Evolutionary conservation across 2,797 vertebrate genomes (phyloP).

Genomic region (Acipenser transmontanus): DNA sequence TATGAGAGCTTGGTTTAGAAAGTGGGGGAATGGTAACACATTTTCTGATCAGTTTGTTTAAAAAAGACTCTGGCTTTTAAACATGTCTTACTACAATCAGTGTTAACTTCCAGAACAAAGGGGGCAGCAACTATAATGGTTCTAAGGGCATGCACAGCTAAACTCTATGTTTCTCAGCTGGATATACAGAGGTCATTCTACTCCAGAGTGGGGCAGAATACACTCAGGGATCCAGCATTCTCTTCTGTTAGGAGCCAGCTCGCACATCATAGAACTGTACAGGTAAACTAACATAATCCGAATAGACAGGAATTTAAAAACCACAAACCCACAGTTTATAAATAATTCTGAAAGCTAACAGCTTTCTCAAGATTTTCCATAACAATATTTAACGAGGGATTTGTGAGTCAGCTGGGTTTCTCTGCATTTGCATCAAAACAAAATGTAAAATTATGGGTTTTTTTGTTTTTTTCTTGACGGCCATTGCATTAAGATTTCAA

Average conservation of each 20-base stretch:
- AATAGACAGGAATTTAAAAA: conserved; percentile 71
- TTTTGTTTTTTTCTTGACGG: conserved; percentile 11
- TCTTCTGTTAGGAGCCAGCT: not conserved
- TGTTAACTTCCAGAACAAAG: not conserved
- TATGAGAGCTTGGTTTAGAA: too few species aligned
- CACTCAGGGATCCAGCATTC: conserved; percentile 27
- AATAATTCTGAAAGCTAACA: conserved; percentile 78
- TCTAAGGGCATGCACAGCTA: conserved; percentile 39
- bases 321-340: conserved; percentile 70
- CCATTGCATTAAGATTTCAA: conserved; percentile 10
- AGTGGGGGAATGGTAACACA: too few species aligned
- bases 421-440: not conserved
- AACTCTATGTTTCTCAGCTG: conserved; percentile 32
- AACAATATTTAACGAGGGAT: conserved; percentile 4
- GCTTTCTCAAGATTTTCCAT: conserved; percentile 18
- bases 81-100: not conserved
- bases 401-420: not conserved
- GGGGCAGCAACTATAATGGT: not conserved
- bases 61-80: not conserved
- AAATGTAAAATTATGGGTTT: not conserved
- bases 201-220: not conserved
- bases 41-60: not conserved
- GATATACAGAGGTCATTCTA: not conserved
- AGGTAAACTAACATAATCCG: conserved; percentile 69
- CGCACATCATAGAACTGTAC: conserved; percentile 13